Conservation (phyloP, 2,797 vertebrate genomes). For the Mionectes olivaceus region DNA sequence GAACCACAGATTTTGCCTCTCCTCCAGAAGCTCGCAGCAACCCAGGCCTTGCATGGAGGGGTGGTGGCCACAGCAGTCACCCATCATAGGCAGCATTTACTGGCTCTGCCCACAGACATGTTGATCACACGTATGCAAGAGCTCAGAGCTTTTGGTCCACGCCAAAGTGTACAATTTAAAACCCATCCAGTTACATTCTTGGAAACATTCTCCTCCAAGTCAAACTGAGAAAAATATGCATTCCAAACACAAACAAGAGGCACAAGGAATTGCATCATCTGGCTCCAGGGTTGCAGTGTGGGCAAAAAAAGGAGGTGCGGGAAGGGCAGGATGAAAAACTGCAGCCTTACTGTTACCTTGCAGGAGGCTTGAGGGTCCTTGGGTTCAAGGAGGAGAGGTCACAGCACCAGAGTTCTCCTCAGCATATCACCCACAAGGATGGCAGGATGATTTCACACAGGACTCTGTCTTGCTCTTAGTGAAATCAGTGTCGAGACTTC, state of each 20-base stretch:
- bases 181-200: slow-evolving; percentile 8
- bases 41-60: slow-evolving; percentile 2
- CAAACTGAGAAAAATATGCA: neutral
- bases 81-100: slow-evolving; percentile 5
- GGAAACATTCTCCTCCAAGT: neutral
- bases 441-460: neutral
- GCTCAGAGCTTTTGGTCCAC: neutral
- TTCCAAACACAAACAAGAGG: neutral
- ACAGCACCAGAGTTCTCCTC: neutral
- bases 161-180: slow-evolving; percentile 35
- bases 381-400: neutral
- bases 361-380: neutral
- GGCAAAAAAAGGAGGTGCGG: fast-evolving
- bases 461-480: neutral
- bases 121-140: fast-evolving
- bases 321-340: neutral
- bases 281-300: neutral
- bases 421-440: neutral
- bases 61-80: slow-evolving; percentile 24
- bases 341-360: neutral
- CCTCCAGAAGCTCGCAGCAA: neutral
- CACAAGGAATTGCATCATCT: neutral
- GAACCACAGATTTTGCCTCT: slow-evolving; percentile 9
- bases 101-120: neutral
- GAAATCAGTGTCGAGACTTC: neutral